Base-by-base conservation (phyloP, 2,888 invertebrate genomes). In the Camponotus fellah region DNA sequence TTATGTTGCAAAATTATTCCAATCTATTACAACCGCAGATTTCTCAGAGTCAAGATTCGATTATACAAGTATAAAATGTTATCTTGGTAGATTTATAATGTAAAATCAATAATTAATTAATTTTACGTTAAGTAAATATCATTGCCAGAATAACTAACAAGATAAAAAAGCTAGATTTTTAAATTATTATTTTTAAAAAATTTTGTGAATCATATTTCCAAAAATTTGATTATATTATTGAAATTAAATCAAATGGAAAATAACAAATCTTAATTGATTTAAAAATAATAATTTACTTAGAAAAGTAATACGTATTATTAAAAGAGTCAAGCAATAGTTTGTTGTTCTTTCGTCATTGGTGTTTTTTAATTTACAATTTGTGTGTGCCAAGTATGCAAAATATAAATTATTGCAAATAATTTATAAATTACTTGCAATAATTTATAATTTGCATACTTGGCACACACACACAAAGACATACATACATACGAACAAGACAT, bases 251-350 rank as follows among this genome's bases (percentile, higher is more conserved):
- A 6, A 69, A 34, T 17, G 74, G 58, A 58, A 46, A 79, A 60
- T 34, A 34, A 43, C 12, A 3, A 40, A 49, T 40, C 10, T 4
- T 17, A 53, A 76, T 76, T 17, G 9, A n/a, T 9, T 66, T 46
- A 56, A 32, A 37, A 43, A 3, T 43, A 43, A 14, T 43, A 21
- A 58, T 21, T 56, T 58, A 21, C 12, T 10, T 21, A 4, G 14
- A 32, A 26, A 26, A 43, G 8, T 53, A n/a, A 69, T 0, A 56
- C 9, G 40, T 43, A 40, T 79, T 43, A 72, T 58, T 21, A 6
- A 43, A 76, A 77, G 10, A 77, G 26, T 53, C 6, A 26, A 65
- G 71, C 37, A 74, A 79, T 72, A 79, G 3, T 46, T 74, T 3
- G 46, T 34, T 32, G 2, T 3, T 53, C 8, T 58, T 43, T n/a